A percentile compares a stretch with the other conserved stretches of the same genome.
Conservation (phyloP, 2,113 vertebrate species). For the Brienomyrus longianalis region DNA sequence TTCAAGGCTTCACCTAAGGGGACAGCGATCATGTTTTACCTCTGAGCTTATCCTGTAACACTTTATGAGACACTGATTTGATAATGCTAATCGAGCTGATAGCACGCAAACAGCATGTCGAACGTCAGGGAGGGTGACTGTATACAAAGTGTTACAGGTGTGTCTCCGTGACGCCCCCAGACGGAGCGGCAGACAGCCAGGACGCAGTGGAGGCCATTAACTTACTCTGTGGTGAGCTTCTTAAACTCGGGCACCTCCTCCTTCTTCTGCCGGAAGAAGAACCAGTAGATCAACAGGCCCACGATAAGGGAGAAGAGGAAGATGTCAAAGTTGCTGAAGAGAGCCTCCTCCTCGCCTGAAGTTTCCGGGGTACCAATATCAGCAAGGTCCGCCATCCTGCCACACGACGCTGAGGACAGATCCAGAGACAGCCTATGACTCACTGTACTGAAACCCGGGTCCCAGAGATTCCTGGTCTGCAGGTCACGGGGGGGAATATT, state of each 20-base stretch:
- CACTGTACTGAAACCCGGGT: not conserved
- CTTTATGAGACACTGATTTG: not conserved
- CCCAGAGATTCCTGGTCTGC: not conserved
- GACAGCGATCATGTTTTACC: not conserved
- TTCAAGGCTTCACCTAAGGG: not conserved
- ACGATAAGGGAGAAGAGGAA: conserved; percentile 79
- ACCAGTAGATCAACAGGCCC: conserved; percentile 79
- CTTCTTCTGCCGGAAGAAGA: conserved; percentile 83
- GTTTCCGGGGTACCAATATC: conserved; percentile 43
- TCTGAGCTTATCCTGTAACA: not conserved
- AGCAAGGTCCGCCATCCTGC: conserved; percentile 54
- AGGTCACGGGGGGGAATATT: not conserved
- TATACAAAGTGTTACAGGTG: not conserved
- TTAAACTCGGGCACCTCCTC: conserved; percentile 81
- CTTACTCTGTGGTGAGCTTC: conserved; percentile 69
- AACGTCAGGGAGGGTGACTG: not conserved
- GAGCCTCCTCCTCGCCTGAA: conserved; percentile 56
- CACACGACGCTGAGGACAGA: conserved; percentile 19
- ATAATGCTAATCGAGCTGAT: not conserved
- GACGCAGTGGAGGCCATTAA: conserved; percentile 20
- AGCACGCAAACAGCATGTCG: not conserved
- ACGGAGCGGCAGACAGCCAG: too few relatives aligned
- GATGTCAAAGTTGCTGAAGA: conserved; percentile 77
- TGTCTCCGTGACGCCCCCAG: not conserved
- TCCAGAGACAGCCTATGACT: not conserved